Evolutionary conservation across 2,113 vertebrate genomes (phyloP).

Genomic region (Herpailurus yagouaroundi): DNA sequence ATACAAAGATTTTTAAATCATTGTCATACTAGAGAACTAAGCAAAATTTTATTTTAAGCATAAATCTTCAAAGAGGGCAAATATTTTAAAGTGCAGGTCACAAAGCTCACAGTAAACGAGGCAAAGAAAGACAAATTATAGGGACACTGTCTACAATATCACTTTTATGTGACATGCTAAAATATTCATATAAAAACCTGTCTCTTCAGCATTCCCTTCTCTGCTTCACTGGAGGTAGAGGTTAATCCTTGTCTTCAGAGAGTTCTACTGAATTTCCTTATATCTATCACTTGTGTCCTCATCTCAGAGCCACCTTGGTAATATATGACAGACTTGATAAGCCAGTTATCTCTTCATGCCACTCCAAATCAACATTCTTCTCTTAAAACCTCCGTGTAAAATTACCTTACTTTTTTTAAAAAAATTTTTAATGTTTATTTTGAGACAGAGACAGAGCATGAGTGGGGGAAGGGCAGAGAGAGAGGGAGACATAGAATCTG

Average conservation of each 20-base stretch:
- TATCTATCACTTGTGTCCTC: not conserved
- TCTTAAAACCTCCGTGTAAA: not conserved
- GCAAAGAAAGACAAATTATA: not conserved
- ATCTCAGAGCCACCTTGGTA: not conserved
- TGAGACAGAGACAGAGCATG: too few species aligned
- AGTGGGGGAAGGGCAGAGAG: too few species aligned
- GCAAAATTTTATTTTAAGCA: conserved; percentile 4
- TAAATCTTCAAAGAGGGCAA: not conserved
- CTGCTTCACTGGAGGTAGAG: not conserved
- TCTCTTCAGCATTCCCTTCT: not conserved
- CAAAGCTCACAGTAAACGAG: not conserved
- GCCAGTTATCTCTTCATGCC: not conserved
- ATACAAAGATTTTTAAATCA: not conserved
- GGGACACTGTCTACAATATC: not conserved
- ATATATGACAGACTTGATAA: not conserved
- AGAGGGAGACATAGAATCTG: too few species aligned
- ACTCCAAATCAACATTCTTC: not conserved
- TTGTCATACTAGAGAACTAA: not conserved
- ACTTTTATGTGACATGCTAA: not conserved
- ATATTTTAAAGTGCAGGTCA: not conserved
- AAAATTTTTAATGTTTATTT: too few species aligned
- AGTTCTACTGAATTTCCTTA: not conserved
- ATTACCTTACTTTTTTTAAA: not conserved
- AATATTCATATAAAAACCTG: not conserved
- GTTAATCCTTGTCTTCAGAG: not conserved